phyloP scores from a whole-genome alignment of 2,113 vertebrate species.

The Phyllostomus discolor region DNA sequence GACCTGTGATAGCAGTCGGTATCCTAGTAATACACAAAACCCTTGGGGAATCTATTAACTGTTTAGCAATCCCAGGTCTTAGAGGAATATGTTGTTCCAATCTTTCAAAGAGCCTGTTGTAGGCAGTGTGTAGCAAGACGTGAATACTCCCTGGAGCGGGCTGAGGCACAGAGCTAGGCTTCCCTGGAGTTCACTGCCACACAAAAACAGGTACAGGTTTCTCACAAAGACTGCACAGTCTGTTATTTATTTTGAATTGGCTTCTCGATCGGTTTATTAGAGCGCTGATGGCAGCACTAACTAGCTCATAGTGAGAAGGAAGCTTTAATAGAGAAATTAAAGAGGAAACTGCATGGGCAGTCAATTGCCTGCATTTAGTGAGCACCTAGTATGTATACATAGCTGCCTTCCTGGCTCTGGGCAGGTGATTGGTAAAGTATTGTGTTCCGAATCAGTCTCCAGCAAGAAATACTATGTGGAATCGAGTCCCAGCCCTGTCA shows the following conservation, averaged over 20 bases:
- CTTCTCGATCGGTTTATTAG: slow-evolving; percentile 41
- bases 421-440: neutral
- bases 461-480: neutral
- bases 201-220: slow-evolving; percentile 31
- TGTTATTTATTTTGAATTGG: slow-evolving; percentile 48
- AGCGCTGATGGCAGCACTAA: neutral
- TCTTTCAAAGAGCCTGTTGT: slow-evolving; percentile 63
- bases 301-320: neutral
- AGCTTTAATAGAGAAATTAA: neutral
- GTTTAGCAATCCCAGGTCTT: slow-evolving; percentile 44
- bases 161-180: neutral
- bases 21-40: slow-evolving; percentile 51
- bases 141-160: slow-evolving; percentile 44
- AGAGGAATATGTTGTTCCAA: slow-evolving; percentile 45
- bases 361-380: neutral
- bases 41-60: slow-evolving; percentile 58
- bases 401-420: neutral
- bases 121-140: slow-evolving; percentile 41
- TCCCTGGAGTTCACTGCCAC: neutral
- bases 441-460: neutral
- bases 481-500: neutral
- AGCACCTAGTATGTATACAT: neutral
- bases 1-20: neutral
- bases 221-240: slow-evolving; percentile 39
- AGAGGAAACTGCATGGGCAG: neutral